Percentiles rank a stretch among this genome's conserved stretches.
Evolutionary conservation across 1,140 invertebrate genomes (phyloP).

Genomic region (Bombus confusus): DNA sequence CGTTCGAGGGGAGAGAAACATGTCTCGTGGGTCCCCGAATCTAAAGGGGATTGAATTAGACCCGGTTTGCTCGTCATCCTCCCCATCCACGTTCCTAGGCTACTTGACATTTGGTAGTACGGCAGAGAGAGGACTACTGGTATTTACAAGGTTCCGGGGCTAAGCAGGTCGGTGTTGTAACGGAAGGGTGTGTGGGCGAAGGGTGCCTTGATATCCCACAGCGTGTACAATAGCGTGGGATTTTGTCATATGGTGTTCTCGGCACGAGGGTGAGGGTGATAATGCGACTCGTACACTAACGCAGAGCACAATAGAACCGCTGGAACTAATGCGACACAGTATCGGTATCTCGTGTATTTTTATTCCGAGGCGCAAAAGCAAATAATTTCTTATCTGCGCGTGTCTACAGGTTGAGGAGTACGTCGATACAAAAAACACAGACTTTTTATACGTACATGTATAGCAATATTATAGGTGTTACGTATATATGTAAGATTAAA

Average conservation of each 20-base stretch:
- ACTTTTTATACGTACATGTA: no score
- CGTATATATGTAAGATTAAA: no score
- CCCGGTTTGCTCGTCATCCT: constrained; percentile 67
- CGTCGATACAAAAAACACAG: background rate
- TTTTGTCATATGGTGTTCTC: constrained; percentile 73
- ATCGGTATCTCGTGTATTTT: constrained; percentile 66
- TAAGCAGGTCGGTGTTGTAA: constrained; percentile 49
- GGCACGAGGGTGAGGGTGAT: constrained; percentile 69
- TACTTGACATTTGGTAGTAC: constrained; percentile 79
- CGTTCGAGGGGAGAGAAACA: constrained; percentile 47
- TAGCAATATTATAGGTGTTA: no score
- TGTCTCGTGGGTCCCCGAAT: constrained; percentile 38
- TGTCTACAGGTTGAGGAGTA: background rate
- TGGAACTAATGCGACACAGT: constrained; percentile 75
- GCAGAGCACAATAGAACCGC: constrained; percentile 70
- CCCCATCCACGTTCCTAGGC: constrained; percentile 50
- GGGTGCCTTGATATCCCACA: constrained; percentile 56
- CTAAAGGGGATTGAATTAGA: constrained; percentile 76
- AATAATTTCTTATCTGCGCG: background rate
- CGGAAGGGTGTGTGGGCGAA: constrained; percentile 44
- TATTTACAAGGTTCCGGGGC: constrained; percentile 63
- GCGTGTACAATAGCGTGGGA: constrained; percentile 78
- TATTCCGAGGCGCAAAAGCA: background rate
- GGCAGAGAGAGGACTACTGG: constrained; percentile 60
- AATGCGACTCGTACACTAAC: constrained; percentile 72